Base-by-base conservation (phyloP, 2,113 vertebrate species). In the Dermatemys mawii region DNA sequence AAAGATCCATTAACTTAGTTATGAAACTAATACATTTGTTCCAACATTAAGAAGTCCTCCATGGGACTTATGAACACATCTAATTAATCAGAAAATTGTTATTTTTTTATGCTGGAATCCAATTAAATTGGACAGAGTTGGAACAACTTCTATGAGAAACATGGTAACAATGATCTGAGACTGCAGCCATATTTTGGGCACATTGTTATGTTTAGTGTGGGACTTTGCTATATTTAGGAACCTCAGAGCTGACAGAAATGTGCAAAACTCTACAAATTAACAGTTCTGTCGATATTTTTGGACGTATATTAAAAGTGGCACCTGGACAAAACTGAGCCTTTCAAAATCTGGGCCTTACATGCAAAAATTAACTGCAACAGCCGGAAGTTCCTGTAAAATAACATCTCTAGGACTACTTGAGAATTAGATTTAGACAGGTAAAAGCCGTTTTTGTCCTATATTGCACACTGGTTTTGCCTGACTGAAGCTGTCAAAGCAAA, bases 21-120 rank as follows among this genome's bases (percentile, higher is more conserved):
- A 91, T 82, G 54, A 78, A 87, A 48, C 80, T 78, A 92, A 83
- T 83, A 92, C 79, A 83, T 83, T 92, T 87, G 55, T 87, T 83
- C 73, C 70, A 92, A 67, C 70, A 67, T 78, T 67, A 83, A n/a
- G 49, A 41, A 82, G 78, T 41, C 49, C 55, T 92, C 70, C 41
- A 48, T 78, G 41, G 80, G 85, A 87, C 48, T 55, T 92, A 87
- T 87, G 50, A 70, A 67, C 51, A 63, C 49, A 27, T 5, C 53
- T 83, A 67, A 87, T 92, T 92, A 87, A 92, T 67, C 55, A 67
- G n/a, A 83, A n/a, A 46, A 24, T 82, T 38, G 76, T 35, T 22
- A 26, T 41, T 75, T 76, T 76, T 76, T 49, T 19, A 26, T 41
- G 12, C 41, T 83, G 50, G 48, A 53, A 35, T 26, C 44, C 70